These are phyloP conservation scores for Takifugu ocellatus DNA, from an alignment of 2,797 vertebrate genomes.

Conservation along the genomic window DNA sequence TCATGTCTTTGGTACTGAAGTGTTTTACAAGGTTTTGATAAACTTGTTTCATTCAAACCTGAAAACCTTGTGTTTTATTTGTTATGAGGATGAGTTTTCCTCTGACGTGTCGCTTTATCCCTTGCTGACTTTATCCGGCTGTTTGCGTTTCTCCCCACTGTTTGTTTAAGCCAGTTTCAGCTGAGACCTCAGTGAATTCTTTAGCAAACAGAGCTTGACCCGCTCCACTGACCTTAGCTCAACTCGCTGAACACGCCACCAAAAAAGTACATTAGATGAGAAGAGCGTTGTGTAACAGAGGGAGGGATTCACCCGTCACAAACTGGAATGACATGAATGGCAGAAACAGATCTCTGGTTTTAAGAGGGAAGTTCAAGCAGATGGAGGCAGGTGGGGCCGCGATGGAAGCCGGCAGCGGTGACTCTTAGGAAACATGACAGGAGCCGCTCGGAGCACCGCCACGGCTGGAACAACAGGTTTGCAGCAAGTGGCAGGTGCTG, in stretches of 20 bases:
- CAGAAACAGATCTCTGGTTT: no score
- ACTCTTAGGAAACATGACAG: no score
- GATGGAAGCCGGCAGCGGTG: no score
- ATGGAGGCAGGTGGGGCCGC: no score
- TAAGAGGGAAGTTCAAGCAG: no score
- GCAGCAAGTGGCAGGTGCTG: conserved; percentile 1
- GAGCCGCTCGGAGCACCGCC: no score
- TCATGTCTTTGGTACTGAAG: conserved; percentile 10
- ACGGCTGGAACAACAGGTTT: background rate
- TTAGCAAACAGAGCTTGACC: conserved; percentile 25
- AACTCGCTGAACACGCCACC: conserved; percentile 19
- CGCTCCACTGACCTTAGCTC: conserved; percentile 24
- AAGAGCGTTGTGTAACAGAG: conserved; percentile 20
- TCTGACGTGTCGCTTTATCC: conserved; percentile 15
- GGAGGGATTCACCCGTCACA: conserved; percentile 22
- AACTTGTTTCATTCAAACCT: no score
- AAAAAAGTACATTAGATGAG: conserved; percentile 32
- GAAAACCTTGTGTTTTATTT: no score
- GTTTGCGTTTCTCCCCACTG: conserved; percentile 45
- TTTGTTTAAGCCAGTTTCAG: conserved; percentile 60
- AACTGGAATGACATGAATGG: no score
- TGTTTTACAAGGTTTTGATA: conserved; percentile 22
- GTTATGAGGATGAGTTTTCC: no score
- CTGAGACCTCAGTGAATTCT: conserved; percentile 35
- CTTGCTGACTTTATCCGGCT: conserved; percentile 11